Evolutionary conservation across 2,888 invertebrate species (phyloP).

Genomic region (Colostygia pectinataria): DNA sequence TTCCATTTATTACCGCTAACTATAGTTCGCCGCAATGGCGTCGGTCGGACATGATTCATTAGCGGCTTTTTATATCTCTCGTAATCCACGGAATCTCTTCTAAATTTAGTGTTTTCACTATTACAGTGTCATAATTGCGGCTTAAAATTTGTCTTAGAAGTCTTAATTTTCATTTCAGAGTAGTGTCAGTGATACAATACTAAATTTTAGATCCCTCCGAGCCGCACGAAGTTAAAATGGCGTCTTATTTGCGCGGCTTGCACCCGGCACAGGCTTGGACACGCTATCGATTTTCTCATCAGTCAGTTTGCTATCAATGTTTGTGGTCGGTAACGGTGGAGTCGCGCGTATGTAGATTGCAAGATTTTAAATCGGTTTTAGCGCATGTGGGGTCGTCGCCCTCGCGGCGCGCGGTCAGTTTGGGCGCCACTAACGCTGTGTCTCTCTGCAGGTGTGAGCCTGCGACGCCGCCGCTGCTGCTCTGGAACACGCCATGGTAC

Average conservation of each 20-base stretch:
- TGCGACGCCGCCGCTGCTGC: conserved; percentile 80
- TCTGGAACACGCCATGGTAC: conserved; percentile 80
- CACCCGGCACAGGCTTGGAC: conserved; percentile 70
- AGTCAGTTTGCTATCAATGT: conserved; percentile 42
- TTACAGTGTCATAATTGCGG: conserved; percentile 66
- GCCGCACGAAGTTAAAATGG: conserved; percentile 81
- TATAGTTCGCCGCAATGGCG: conserved; percentile 72
- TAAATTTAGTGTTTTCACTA: conserved; percentile 69
- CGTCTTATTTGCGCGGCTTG: conserved; percentile 75
- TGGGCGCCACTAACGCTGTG: conserved; percentile 81
- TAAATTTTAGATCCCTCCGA: conserved; percentile 59
- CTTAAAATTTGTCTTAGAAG: conserved; percentile 55
- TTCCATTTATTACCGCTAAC: conserved; percentile 43
- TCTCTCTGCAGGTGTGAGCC: conserved; percentile 84
- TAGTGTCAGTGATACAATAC: conserved; percentile 60
- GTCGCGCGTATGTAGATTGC: conserved; percentile 59
- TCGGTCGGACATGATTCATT: conserved; percentile 68
- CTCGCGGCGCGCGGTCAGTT: conserved; percentile 64
- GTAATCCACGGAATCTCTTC: conserved; percentile 71
- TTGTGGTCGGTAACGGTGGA: conserved; percentile 48
- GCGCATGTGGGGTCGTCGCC: conserved; percentile 52
- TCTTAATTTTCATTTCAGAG: conserved; percentile 76
- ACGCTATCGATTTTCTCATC: conserved; percentile 50
- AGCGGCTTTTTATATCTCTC: conserved; percentile 67
- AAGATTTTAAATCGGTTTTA: conserved; percentile 79